Evolutionary conservation across 2,113 vertebrate genomes (phyloP).

Genomic region (Oenanthe melanoleuca): DNA sequence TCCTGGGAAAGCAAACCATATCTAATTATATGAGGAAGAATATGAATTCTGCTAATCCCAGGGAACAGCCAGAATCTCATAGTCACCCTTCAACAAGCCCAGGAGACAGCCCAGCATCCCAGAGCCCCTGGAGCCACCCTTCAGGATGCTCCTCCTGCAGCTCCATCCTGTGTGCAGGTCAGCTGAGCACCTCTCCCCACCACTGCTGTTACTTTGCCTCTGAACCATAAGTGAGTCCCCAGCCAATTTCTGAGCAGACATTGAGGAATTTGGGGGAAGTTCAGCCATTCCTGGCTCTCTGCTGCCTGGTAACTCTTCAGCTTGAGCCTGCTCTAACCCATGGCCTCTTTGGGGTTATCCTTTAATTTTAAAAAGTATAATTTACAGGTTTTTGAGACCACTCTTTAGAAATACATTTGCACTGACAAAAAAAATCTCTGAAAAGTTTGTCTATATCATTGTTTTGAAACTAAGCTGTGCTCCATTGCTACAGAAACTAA

Average conservation of each 20-base stretch:
- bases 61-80: neutral
- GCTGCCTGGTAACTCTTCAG: neutral
- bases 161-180: neutral
- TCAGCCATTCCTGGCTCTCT: neutral
- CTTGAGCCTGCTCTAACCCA: neutral
- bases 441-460: neutral
- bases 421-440: neutral
- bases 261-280: neutral
- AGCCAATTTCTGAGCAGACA: neutral
- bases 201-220: neutral
- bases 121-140: neutral
- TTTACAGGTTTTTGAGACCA: neutral
- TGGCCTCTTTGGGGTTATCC: neutral
- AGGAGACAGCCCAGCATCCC: neutral
- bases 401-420: neutral
- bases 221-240: neutral
- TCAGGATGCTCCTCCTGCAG: neutral
- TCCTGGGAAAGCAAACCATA: neutral
- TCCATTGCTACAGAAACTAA: neutral
- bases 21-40: neutral
- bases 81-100: neutral
- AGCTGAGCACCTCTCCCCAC: neutral
- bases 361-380: neutral
- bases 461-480: neutral
- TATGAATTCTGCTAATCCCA: neutral